Conservation (phyloP, 2,113 vertebrate species). For the Proteles cristata region DNA sequence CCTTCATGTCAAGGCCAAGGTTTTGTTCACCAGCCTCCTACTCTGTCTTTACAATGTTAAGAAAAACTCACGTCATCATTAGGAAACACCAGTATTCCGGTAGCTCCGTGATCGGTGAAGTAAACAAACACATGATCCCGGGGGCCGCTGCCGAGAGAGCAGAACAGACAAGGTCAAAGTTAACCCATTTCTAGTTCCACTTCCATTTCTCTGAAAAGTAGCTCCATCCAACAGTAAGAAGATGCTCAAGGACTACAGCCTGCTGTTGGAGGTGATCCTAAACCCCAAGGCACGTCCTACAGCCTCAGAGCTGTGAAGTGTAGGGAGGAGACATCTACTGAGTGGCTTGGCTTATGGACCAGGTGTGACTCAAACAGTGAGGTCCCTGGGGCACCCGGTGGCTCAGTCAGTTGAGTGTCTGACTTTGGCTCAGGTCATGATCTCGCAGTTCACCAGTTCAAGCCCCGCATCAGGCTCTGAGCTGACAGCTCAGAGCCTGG, state of each 20-base stretch:
- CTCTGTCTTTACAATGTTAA: neutral
- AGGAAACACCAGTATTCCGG: constrained; percentile 95
- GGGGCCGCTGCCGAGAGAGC: constrained; percentile 90
- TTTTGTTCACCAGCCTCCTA: neutral
- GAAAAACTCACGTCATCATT: constrained; percentile 90
- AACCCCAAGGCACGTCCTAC: neutral
- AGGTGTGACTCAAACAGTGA: rapidly evolving
- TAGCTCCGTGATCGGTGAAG: constrained; percentile 96
- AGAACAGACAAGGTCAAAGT: neutral
- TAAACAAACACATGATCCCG: constrained; percentile 96
- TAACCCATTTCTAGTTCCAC: rapidly evolving
- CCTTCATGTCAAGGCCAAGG: rapidly evolving
- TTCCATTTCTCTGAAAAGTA: neutral
- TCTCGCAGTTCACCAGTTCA: no score
- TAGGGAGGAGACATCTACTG: neutral
- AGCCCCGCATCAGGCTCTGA: no score
- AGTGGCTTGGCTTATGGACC: neutral
- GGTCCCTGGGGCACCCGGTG: no score
- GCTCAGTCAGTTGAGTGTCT: no score
- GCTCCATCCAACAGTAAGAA: neutral
- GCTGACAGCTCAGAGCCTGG: no score
- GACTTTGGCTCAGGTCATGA: no score
- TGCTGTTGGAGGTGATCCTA: rapidly evolving
- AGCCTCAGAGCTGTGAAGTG: neutral
- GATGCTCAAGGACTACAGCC: neutral